Evolutionary conservation across 2,113 vertebrate genomes (phyloP), one percentile per base, ranked within the genome.

Genomic region (Callorhinus ursinus): DNA sequence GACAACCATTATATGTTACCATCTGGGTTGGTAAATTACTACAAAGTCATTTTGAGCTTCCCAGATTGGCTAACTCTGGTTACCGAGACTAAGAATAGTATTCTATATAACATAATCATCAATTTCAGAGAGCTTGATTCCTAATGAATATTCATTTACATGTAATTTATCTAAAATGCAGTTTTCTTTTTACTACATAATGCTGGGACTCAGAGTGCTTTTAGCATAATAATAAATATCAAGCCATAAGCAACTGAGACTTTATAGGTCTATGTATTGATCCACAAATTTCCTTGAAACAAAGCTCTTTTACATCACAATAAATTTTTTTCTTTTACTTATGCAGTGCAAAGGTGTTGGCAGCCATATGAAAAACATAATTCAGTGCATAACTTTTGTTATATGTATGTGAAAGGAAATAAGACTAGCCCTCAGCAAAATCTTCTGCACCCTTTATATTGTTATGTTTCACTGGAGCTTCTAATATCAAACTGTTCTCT

Each of bases 111-210:
- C 11, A 65, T 88, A 69, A 83, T 46, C 28, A 89, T 42, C 65
- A 80, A 33, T 79, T 79, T 81, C 77, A 96, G 31, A 92, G n/a
- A 84, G 16, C 19, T 67, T 88, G 18, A 42, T 96, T 93, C 15
- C 1, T 95, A 11, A 28, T 83, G 36, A 94, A 7, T 87, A 39
- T 61, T 97, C 93, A 69, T 81, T 93, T 93, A 69, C n/a, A n/a
- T 97, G 8, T 94, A 90, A 93, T 88, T 94, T 93, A 55, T 88
- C 39, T 96, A 39, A 61, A 65, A 55, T 93, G 69, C 9, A 74
- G 15, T 94, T 84, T 92, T 87, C 5, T 92, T 96, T 96, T 91
- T 79, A 87, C 28, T 87, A 28, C 28, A 46, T 88, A 94, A 71
- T 19, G 36, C 36, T 94, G 49, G 22, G 81, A 71, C 36, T 95